phyloP scores from a whole-genome alignment of 1,140 invertebrate species.

The Drosophila bipectinata region DNA sequence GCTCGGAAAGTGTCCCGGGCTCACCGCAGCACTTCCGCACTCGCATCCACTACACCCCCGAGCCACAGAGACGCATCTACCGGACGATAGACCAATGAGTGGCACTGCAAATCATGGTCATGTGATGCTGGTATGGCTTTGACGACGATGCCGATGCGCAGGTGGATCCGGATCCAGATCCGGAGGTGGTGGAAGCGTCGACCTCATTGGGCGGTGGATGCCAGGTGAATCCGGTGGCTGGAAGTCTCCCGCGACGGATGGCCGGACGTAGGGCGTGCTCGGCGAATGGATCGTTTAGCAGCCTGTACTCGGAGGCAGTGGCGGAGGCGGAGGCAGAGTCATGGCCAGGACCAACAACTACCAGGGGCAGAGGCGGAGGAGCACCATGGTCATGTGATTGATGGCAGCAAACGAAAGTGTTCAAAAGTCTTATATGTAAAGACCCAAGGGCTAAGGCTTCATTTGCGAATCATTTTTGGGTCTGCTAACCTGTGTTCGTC shows the following conservation, averaged over 20 bases:
- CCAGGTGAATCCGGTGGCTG: not conserved
- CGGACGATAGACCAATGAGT: slow-evolving; percentile 85
- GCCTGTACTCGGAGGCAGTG: slow-evolving; percentile 20
- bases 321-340: not conserved
- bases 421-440: slow-evolving; percentile 63
- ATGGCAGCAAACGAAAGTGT: slow-evolving; percentile 63
- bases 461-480: slow-evolving; percentile 8
- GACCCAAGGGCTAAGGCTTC: slow-evolving; percentile 27
- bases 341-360: slow-evolving; percentile 24
- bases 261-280: slow-evolving; percentile 18
- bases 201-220: slow-evolving; percentile 11
- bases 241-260: not conserved
- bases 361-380: slow-evolving; percentile 6
- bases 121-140: slow-evolving; percentile 84
- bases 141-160: slow-evolving; percentile 55
- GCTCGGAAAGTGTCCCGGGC: slow-evolving; percentile 89
- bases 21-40: slow-evolving; percentile 88
- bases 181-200: not conserved
- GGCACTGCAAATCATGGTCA: slow-evolving; percentile 84
- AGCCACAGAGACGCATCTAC: slow-evolving; percentile 88
- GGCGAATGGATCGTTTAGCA: slow-evolving; percentile 35
- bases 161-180: slow-evolving; percentile 5
- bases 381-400: slow-evolving; percentile 41
- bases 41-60: slow-evolving; percentile 89
- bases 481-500: slow-evolving; percentile 26